These are phyloP conservation scores for Poecilia wingei DNA, from an alignment of 2,797 vertebrate species.

Conservation along the genomic window DNA sequence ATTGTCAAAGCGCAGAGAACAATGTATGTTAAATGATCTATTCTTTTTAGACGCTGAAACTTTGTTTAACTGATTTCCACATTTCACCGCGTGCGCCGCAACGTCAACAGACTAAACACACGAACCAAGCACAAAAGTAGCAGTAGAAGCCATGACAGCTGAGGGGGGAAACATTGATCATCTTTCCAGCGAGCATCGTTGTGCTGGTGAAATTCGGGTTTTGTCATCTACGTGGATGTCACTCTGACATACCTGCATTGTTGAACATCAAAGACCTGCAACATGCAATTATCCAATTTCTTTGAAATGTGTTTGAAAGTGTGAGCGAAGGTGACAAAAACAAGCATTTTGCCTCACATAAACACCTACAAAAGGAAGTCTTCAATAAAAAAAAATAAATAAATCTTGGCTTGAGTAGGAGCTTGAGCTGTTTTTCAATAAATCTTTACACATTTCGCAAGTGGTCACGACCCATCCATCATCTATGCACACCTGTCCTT, in stretches of 20 bases:
- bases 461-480: background rate
- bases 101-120: background rate
- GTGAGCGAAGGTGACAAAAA: background rate
- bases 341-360: background rate
- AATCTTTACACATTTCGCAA: background rate
- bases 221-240: background rate
- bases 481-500: background rate
- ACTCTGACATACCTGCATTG: background rate
- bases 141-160: background rate
- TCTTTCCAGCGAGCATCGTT: background rate
- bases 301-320: background rate
- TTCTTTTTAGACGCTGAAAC: background rate
- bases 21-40: background rate
- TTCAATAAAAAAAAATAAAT: background rate
- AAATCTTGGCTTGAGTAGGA: background rate
- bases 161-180: background rate
- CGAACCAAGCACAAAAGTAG: background rate
- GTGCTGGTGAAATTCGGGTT: background rate
- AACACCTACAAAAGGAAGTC: background rate
- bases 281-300: background rate
- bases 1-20: background rate
- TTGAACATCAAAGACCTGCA: background rate
- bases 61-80: background rate
- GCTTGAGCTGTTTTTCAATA: background rate
- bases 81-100: background rate